Percentiles rank a stretch among this genome's conserved stretches.
Conservation (phyloP, 2,113 vertebrate species). For the Hucho hucho region DNA sequence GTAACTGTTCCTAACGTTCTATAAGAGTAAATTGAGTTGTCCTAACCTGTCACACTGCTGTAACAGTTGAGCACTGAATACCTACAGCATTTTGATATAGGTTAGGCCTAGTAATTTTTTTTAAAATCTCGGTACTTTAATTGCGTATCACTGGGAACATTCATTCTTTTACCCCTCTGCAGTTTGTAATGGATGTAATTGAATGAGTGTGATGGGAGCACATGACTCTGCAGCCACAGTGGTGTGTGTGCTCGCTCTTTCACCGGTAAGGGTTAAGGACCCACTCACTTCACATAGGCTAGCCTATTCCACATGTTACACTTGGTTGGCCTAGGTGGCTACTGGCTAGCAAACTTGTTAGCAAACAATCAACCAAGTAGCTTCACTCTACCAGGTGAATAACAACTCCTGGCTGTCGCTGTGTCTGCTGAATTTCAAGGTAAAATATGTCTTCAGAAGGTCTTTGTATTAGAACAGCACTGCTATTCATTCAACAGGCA, state of each 20-base stretch:
- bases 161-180: slow-evolving; percentile 9
- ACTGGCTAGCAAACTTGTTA: too few species aligned
- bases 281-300: not conserved
- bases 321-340: not conserved
- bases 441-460: not conserved
- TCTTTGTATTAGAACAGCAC: not conserved
- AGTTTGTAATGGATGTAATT: slow-evolving; percentile 40
- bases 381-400: not conserved
- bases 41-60: too few species aligned
- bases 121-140: not conserved
- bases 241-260: slow-evolving; percentile 10
- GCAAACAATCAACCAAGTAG: not conserved
- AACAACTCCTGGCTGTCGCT: not conserved
- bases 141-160: slow-evolving; percentile 19
- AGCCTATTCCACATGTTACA: not conserved
- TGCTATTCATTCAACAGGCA: not conserved
- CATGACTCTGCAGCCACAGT: slow-evolving; percentile 34
- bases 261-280: slow-evolving; percentile 9
- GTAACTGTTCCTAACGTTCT: too few species aligned
- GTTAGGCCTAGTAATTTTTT: too few species aligned
- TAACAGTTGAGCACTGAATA: too few species aligned
- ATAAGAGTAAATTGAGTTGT: too few species aligned
- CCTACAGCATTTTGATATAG: too few species aligned
- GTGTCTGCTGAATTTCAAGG: not conserved
- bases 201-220: slow-evolving; percentile 41